These are phyloP conservation scores for Perizoma flavofasciatum DNA, from an alignment of 2,888 invertebrate genomes.

Conservation along the genomic window DNA sequence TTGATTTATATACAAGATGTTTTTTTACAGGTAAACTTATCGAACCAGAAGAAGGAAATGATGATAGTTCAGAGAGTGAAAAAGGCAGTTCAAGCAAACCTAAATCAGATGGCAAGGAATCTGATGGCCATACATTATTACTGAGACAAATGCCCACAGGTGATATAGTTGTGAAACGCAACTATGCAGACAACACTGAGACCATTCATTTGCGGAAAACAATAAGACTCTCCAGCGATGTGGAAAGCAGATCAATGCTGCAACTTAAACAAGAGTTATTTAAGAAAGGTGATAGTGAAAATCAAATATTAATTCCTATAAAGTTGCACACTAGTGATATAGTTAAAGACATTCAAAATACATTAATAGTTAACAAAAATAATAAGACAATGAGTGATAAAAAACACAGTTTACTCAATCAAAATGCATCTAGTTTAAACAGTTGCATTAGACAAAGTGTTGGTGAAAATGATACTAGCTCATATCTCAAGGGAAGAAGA, in stretches of 20 bases:
- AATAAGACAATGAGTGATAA: slow-evolving; percentile 78
- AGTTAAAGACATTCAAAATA: slow-evolving; percentile 81
- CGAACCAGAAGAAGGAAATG: slow-evolving; percentile 84
- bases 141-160: slow-evolving; percentile 75
- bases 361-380: slow-evolving; percentile 78
- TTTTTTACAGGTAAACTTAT: slow-evolving; percentile 82
- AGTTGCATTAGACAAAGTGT: slow-evolving; percentile 70
- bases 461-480: slow-evolving; percentile 73
- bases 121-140: slow-evolving; percentile 68
- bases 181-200: slow-evolving; percentile 64
- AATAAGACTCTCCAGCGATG: slow-evolving; percentile 74
- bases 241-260: slow-evolving; percentile 73
- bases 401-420: slow-evolving; percentile 80
- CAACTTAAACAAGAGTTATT: slow-evolving; percentile 73
- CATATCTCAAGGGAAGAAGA: slow-evolving; percentile 73
- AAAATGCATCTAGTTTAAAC: slow-evolving; percentile 74
- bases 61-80: slow-evolving; percentile 80
- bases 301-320: slow-evolving; percentile 74
- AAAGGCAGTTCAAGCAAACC: slow-evolving; percentile 35
- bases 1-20: neutral
- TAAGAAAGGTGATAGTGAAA: slow-evolving; percentile 76
- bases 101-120: slow-evolving; percentile 61
- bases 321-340: slow-evolving; percentile 73
- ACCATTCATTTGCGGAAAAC: slow-evolving; percentile 73
- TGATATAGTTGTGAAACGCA: slow-evolving; percentile 74